These are phyloP conservation scores for Clusia tigrina DNA, from an alignment of 2,888 invertebrate genomes.

Conservation along the genomic window DNA sequence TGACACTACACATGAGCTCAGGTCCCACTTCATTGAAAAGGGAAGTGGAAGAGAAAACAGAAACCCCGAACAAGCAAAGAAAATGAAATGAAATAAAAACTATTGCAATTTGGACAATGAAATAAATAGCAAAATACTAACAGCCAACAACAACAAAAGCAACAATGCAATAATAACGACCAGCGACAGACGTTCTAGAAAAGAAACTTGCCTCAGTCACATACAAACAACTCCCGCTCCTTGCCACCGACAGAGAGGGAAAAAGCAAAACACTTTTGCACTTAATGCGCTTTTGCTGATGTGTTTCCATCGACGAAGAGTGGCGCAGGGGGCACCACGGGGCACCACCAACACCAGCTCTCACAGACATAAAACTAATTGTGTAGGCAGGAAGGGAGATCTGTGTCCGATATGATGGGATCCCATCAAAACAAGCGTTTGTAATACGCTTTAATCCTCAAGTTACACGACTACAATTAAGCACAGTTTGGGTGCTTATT, in stretches of 20 bases:
- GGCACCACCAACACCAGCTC: too few species aligned
- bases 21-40: neutral
- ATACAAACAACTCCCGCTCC: neutral
- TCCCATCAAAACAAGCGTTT: constrained; percentile 15
- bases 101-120: constrained; percentile 16
- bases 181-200: constrained; percentile 5
- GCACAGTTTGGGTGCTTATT: neutral
- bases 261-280: constrained; percentile 11
- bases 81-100: constrained; percentile 12
- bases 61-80: constrained; percentile 10
- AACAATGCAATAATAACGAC: neutral
- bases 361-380: constrained; percentile 16
- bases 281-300: constrained; percentile 22
- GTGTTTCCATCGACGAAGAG: constrained; percentile 20
- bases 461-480: neutral
- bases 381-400: constrained; percentile 8
- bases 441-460: neutral
- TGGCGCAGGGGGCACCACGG: too few species aligned
- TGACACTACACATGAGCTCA: too few species aligned
- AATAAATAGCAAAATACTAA: constrained; percentile 6
- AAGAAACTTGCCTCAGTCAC: neutral
- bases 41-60: neutral
- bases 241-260: neutral
- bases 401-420: constrained; percentile 8
- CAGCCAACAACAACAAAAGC: too few species aligned